Conservation (phyloP, 2,888 invertebrate species). For the Tryphoninae sp. region DNA sequence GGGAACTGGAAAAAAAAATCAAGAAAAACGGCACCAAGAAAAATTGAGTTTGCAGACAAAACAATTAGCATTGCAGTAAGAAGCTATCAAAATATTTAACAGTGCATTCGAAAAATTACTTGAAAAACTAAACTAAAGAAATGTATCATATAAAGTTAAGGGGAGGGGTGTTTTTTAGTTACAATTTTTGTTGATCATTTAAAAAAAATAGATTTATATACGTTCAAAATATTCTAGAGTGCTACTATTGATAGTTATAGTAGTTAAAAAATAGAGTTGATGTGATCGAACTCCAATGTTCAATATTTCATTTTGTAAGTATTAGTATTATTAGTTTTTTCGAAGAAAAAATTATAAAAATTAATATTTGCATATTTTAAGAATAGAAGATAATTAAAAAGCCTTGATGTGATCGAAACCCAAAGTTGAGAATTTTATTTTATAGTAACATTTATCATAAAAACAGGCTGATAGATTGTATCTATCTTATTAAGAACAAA, state of each 20-base stretch:
- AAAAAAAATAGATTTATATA: neutral
- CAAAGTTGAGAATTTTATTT: neutral
- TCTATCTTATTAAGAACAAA: neutral
- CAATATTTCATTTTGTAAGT: neutral
- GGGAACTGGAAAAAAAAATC: neutral
- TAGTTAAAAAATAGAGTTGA: neutral
- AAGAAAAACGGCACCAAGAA: neutral
- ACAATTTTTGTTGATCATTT: neutral
- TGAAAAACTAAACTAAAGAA: neutral
- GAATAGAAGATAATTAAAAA: neutral
- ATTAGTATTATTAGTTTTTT: neutral
- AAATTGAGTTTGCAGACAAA: neutral
- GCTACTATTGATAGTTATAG: too few relatives aligned
- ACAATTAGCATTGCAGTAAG: neutral
- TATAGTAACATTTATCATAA: neutral
- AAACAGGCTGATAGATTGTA: conserved; percentile 1
- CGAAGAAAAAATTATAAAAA: neutral
- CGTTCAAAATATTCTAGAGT: neutral
- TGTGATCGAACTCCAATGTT: neutral
- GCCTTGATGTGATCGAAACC: neutral
- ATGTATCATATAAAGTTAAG: neutral
- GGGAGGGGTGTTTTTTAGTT: neutral
- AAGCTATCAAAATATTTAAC: neutral
- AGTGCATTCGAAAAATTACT: conserved; percentile 3
- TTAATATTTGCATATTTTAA: neutral